Conservation (phyloP, 2,888 invertebrate genomes). For the Diarsia rubi region DNA sequence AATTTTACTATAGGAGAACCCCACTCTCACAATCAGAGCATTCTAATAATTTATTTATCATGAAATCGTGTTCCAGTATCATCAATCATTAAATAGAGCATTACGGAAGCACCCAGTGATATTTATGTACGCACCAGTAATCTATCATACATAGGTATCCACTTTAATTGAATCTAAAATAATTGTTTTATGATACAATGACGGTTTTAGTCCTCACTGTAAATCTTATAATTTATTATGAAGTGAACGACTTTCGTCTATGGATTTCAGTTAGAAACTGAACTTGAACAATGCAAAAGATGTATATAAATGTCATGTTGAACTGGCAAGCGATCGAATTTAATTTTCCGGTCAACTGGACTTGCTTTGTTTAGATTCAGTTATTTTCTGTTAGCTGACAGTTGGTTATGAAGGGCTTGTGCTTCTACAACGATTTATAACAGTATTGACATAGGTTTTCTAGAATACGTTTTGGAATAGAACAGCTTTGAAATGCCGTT, state of each 20-base stretch:
- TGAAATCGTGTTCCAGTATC: constrained; percentile 74
- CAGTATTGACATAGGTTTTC: background rate
- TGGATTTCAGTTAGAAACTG: constrained; percentile 14
- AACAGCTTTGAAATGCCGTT: background rate
- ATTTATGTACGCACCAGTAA: constrained; percentile 56
- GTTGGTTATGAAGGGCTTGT: too few species aligned
- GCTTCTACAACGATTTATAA: too few species aligned
- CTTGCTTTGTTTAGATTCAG: background rate
- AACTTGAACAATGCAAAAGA: constrained; percentile 12
- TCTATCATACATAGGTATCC: constrained; percentile 70
- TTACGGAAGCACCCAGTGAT: constrained; percentile 77
- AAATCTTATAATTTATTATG: constrained; percentile 53
- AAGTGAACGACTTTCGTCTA: constrained; percentile 17
- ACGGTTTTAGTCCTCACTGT: constrained; percentile 15
- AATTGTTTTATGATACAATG: constrained; percentile 67
- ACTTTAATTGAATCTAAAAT: constrained; percentile 78
- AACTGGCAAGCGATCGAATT: background rate
- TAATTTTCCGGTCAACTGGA: constrained; percentile 10
- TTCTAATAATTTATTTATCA: constrained; percentile 69
- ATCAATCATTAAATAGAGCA: constrained; percentile 85
- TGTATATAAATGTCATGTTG: constrained; percentile 41
- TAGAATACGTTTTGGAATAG: too few species aligned
- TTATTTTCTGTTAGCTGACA: background rate
- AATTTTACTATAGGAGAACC: background rate
- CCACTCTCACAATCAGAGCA: constrained; percentile 50